Evolutionary conservation across 2,797 vertebrate genomes (phyloP).

Genomic region (Leucoraja ocellata): DNA sequence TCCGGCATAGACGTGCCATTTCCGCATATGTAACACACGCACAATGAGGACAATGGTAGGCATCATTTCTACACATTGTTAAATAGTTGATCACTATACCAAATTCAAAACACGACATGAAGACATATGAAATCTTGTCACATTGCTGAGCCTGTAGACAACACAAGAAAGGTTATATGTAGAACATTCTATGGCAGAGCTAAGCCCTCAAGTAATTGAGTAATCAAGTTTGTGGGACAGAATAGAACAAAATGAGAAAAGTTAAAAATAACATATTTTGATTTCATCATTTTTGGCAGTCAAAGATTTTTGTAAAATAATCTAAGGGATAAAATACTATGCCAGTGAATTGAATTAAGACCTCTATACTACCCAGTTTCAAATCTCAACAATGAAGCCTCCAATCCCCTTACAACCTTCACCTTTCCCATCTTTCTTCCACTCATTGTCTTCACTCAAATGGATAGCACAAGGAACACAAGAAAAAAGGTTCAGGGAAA

Average conservation of each 20-base stretch:
- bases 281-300: not conserved
- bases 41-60: not conserved
- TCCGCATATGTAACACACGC: not conserved
- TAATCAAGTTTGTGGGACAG: not conserved
- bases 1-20: not conserved
- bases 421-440: not conserved
- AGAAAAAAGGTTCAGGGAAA: too few species aligned
- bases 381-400: not conserved
- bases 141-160: not conserved
- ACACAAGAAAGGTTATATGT: not conserved
- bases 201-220: not conserved
- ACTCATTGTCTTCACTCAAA: not conserved
- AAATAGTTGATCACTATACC: rapidly evolving
- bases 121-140: not conserved
- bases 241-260: not conserved
- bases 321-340: not conserved
- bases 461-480: not conserved
- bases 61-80: not conserved
- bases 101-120: not conserved
- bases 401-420: not conserved
- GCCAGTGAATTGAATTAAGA: not conserved
- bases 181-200: not conserved
- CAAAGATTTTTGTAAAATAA: not conserved
- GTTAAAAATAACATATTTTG: not conserved
- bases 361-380: not conserved